A percentile compares a stretch with the other conserved stretches of the same genome.
These are phyloP conservation scores for Silvanus unidentatus DNA, from an alignment of 2,888 invertebrate genomes.

Conservation along the genomic window DNA sequence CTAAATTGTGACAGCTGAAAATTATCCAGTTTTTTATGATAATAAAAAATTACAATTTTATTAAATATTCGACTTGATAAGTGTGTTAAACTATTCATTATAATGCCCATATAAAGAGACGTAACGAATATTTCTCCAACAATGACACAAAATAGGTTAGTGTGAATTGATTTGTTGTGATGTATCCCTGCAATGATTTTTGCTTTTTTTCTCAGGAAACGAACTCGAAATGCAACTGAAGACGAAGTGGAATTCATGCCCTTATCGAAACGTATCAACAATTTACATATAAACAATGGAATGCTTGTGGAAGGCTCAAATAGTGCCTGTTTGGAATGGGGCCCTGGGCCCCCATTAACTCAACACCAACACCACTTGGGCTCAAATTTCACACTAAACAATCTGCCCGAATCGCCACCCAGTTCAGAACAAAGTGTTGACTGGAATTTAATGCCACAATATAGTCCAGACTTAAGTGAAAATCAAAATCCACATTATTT, in stretches of 20 bases:
- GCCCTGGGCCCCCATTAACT: slow-evolving; percentile 32
- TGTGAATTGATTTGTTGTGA: too few species aligned
- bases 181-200: neutral
- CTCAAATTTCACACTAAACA: slow-evolving; percentile 21
- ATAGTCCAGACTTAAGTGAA: slow-evolving; percentile 71
- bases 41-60: too few species aligned
- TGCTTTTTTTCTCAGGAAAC: too few species aligned
- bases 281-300: slow-evolving; percentile 71
- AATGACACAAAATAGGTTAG: slow-evolving; percentile 5
- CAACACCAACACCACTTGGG: too few species aligned
- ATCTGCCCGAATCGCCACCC: slow-evolving; percentile 37
- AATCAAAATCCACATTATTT: slow-evolving; percentile 81
- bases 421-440: slow-evolving; percentile 37
- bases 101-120: too few species aligned
- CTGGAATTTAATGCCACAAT: slow-evolving; percentile 47
- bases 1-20: slow-evolving; percentile 2
- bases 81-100: too few species aligned
- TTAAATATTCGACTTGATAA: too few species aligned
- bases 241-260: slow-evolving; percentile 79
- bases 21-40: too few species aligned
- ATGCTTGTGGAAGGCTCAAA: slow-evolving; percentile 40
- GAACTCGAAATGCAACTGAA: slow-evolving; percentile 61
- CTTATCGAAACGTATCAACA: slow-evolving; percentile 83
- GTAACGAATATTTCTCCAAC: too few species aligned
- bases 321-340: slow-evolving; percentile 33